Evolutionary conservation across 2,113 vertebrate species (phyloP), one percentile per base, ranked within the genome.

Genomic region (Sminthopsis crassicaudata): DNA sequence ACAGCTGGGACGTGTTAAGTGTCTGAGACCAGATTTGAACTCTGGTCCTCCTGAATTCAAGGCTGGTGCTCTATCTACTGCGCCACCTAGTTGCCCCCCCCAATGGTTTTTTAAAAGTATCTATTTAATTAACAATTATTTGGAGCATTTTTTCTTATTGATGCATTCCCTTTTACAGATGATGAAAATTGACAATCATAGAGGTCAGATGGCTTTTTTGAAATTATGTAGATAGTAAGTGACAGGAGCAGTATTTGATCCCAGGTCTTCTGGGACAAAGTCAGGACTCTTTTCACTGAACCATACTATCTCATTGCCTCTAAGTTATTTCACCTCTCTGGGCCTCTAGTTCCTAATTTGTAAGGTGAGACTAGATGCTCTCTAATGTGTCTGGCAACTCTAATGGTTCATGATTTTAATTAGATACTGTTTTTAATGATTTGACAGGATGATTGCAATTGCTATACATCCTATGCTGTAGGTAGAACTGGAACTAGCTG

Each of bases 401-500:
- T 76, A 76, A 76, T 36, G n/a, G 5, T 76, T 76, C 5, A 22
- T 76, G 36, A 19, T n/a, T 76, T 76, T 76, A 76, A 76, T 76
- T 76, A 94, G 25, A 92, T 93, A 95, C 67, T 1, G 19, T 14
- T 0, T 57, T 14, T 48, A 11, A 9, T 90, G 51, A 90, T 30
- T 60, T 26, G 48, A n/a, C 27, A 55, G 9, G 22, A 89, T 84
- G 25, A 51, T 23, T 55, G 53, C 22, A 50, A 12, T 67, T 91
- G 91, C 51, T 97, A 88, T 95, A 53, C 94, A 84, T 94, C 93
- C 92, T 51, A 8, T 46, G 52, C 46, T 22, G 60, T 25, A 11
- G 22, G 36, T 53, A 14, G 55, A 46, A 53, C 92, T 91, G n/a
- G 53, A 10, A 25, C 91, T 46, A 67, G 9, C 8, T 7, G 50